These are phyloP conservation scores for Cervus canadensis DNA, from an alignment of 2,113 vertebrate genomes.

Conservation along the genomic window DNA sequence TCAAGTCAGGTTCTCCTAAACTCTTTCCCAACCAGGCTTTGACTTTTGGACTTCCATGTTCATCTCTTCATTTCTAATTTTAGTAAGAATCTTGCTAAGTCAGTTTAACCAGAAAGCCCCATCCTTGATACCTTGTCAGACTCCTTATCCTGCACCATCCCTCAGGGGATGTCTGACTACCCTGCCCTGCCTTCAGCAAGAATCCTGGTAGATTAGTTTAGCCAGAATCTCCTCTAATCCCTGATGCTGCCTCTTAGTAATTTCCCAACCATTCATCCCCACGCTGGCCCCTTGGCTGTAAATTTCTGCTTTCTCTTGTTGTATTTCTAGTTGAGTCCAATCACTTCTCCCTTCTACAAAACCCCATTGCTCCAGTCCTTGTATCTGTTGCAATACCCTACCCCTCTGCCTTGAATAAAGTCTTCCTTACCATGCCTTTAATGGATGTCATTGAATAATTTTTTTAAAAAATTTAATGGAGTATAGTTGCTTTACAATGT, in stretches of 20 bases:
- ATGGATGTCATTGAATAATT: neutral
- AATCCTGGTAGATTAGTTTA: neutral
- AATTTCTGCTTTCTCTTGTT: neutral
- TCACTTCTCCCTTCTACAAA: neutral
- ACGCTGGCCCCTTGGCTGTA: neutral
- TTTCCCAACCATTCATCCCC: neutral
- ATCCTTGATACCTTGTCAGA: neutral
- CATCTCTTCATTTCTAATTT: neutral
- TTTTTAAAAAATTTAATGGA: neutral
- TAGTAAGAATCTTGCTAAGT: neutral
- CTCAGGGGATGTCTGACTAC: neutral
- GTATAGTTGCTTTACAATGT: neutral
- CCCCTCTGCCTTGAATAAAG: neutral
- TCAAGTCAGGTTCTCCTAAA: neutral
- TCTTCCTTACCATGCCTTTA: neutral
- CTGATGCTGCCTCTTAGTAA: neutral
- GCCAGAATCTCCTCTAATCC: neutral
- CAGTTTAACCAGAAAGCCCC: neutral
- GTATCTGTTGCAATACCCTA: neutral
- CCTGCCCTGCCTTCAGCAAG: neutral
- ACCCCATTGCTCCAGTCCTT: neutral
- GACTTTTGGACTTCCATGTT: neutral
- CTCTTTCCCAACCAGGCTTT: neutral
- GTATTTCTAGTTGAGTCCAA: neutral
- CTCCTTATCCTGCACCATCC: neutral